Conservation (phyloP, 2,113 vertebrate species). For the Lasiurus cinereus region DNA sequence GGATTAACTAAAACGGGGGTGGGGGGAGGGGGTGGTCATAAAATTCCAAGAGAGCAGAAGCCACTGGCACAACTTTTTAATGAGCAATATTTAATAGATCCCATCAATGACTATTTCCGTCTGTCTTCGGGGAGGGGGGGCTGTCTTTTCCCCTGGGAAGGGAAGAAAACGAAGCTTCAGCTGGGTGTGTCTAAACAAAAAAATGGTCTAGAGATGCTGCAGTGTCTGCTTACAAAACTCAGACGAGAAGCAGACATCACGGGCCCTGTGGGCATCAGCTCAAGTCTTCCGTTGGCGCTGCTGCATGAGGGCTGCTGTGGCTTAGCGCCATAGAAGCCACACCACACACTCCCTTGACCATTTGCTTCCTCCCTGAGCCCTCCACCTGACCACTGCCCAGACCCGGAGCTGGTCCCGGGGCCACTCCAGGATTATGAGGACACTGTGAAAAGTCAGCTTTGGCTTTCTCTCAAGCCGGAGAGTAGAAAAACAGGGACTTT, state of each 20-base stretch:
- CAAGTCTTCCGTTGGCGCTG: not conserved
- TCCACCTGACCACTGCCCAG: not conserved
- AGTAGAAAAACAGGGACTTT: constrained; percentile 13
- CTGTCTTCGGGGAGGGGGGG: not conserved
- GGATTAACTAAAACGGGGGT: constrained; percentile 18
- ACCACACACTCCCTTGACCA: not conserved
- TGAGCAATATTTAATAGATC: not conserved
- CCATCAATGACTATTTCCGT: not conserved
- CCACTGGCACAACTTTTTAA: not conserved
- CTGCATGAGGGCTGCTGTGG: not conserved
- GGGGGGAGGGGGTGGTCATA: not conserved
- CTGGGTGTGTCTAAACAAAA: not conserved
- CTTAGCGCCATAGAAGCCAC: not conserved
- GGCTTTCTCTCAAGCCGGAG: not conserved
- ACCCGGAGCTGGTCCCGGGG: not conserved
- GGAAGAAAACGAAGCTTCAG: not conserved
- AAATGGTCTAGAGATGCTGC: not conserved
- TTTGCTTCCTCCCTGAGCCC: not conserved
- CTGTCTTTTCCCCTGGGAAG: not conserved
- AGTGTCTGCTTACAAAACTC: not conserved
- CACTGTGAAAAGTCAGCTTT: not conserved
- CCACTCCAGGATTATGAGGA: not conserved
- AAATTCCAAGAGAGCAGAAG: not conserved
- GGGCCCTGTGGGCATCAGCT: not conserved
- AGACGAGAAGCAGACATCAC: not conserved